phyloP scores from a whole-genome alignment of 1,140 invertebrate species.

The Drosophila rhopaloa region DNA sequence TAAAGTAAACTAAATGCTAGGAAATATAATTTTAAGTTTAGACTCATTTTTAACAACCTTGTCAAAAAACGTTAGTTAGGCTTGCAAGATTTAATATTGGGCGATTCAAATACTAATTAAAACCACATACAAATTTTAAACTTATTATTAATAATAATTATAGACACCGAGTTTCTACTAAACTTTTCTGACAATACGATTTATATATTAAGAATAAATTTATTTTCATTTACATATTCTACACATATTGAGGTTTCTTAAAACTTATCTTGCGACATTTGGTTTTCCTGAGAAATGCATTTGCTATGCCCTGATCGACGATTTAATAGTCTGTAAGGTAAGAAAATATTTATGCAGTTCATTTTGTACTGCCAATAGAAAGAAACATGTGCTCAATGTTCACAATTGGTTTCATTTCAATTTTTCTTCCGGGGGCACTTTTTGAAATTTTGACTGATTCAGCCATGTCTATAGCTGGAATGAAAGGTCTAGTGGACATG shows the following conservation, averaged over 20 bases:
- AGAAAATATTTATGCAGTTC: background rate
- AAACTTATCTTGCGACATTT: too few species aligned
- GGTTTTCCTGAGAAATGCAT: slow-evolving; percentile 3
- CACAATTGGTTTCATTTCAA: background rate
- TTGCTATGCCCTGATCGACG: background rate
- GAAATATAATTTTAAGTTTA: background rate
- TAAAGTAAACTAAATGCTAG: background rate
- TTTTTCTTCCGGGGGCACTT: background rate
- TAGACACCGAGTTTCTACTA: too few species aligned
- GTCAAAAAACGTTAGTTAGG: background rate
- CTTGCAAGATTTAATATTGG: background rate
- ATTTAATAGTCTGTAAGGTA: background rate
- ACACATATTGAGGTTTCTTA: too few species aligned
- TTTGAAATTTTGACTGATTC: background rate
- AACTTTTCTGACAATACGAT: too few species aligned
- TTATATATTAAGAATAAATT: too few species aligned
- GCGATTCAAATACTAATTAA: too few species aligned
- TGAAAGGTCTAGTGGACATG: slow-evolving; percentile 13
- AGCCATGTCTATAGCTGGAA: slow-evolving; percentile 19
- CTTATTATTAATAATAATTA: too few species aligned
- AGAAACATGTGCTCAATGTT: background rate
- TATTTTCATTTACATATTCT: too few species aligned
- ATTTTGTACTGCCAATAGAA: background rate
- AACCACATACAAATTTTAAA: too few species aligned
- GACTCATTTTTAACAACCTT: background rate